Evolutionary conservation across 1,140 invertebrate genomes (phyloP), one percentile per base, ranked within the genome.

Genomic region (Penaeus indicus): DNA sequence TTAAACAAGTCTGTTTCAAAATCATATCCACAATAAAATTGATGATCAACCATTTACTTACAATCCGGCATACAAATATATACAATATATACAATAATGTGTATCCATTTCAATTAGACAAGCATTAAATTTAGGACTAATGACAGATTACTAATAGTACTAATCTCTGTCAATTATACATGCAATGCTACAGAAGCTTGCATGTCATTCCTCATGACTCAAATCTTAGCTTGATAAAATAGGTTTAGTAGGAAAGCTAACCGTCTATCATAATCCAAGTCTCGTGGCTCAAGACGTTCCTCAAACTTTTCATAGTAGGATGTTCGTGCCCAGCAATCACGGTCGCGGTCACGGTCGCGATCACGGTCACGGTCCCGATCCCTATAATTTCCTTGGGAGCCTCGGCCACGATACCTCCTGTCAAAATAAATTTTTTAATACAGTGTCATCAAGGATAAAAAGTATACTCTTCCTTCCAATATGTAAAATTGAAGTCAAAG

Each of bases 251-350:
- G 32, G 22, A 21, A 32, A 84, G 13, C 87, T 84, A 78, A 88
- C 87, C 87, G 54, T 78, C 87, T 88, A 54, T 88, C 87, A 84
- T 63, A 88, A n/a, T 89, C 88, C 80, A 85, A 89, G 25, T 89
- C 88, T 22, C 88, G 54, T 27, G 62, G 88, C 3, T 89, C 88
- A 42, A 85, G 84, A 25, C 79, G 75, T 38, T 89, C 88, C 18
- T 89, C 88, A 85, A 81, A 85, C 63, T 85, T 85, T 25, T 89
- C 88, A 60, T 85, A 79, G 61, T 89, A 81, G 19, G 72, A 67
- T 10, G 82, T 61, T 10, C 83, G 88, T 47, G 72, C 87, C 87
- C 87, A 84, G 54, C 64, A 85, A 25, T 89, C 88, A 21, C 83
- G 82, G 22, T 85, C 88, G 3, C 80, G 84, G 47, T 84, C 38